Percentiles rank a stretch among this genome's conserved stretches.
Evolutionary conservation across 2,113 vertebrate species (phyloP).

Genomic region (Bufo bufo): DNA sequence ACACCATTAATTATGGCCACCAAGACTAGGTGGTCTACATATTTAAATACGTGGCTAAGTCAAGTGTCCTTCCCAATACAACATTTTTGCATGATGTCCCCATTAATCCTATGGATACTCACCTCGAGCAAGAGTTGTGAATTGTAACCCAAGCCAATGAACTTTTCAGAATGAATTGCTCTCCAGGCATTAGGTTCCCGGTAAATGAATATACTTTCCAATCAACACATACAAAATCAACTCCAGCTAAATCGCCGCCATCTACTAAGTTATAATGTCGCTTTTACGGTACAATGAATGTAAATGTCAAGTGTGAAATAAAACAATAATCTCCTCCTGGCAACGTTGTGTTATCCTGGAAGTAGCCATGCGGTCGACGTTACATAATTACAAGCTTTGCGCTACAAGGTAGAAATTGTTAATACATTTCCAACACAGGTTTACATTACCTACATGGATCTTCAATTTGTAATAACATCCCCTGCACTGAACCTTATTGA

Average conservation of each 20-base stretch:
- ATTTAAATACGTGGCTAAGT: too few relatives aligned
- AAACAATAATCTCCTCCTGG: conserved; percentile 11
- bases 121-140: background rate
- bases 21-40: too few relatives aligned
- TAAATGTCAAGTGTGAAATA: conserved; percentile 16
- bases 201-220: background rate
- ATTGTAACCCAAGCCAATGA: background rate
- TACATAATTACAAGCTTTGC: conserved; percentile 36
- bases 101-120: background rate
- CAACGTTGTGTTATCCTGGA: background rate
- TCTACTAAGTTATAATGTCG: background rate
- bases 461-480: conserved; percentile 56
- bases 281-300: conserved; percentile 17
- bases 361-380: background rate
- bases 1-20: too few relatives aligned
- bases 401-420: conserved; percentile 44
- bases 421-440: conserved; percentile 33
- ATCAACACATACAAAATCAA: background rate
- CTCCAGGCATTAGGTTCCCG: background rate
- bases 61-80: background rate
- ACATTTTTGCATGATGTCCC: background rate
- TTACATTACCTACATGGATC: conserved; percentile 40
- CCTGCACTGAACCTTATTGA: conserved; percentile 25
- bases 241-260: background rate
- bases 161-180: background rate